Conservation (phyloP, 1,140 invertebrate genomes). For the Mamestra configurata region DNA sequence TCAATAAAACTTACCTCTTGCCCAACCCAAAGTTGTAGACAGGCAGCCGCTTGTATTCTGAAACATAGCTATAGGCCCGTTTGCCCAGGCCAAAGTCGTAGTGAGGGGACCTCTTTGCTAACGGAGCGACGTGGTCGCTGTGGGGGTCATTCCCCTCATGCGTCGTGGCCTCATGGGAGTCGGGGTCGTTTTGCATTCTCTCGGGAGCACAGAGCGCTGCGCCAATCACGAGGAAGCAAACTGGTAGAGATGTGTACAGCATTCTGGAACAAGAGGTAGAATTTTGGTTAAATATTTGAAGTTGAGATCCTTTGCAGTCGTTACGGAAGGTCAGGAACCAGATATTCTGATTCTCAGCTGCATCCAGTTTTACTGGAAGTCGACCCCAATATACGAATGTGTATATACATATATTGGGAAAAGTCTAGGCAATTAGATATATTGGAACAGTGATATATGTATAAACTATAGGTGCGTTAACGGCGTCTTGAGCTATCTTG, state of each 20-base stretch:
- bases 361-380: too few species aligned
- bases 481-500: too few species aligned
- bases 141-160: conserved; percentile 45
- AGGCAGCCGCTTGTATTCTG: conserved; percentile 90
- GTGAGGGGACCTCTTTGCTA: conserved; percentile 82
- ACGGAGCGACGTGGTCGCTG: conserved; percentile 58
- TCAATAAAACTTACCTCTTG: conserved; percentile 81
- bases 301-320: too few species aligned
- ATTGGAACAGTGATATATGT: too few species aligned
- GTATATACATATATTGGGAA: too few species aligned
- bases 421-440: too few species aligned
- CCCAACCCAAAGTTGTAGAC: conserved; percentile 91
- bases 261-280: conserved; percentile 66
- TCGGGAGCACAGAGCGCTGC: conserved; percentile 73
- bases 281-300: not conserved
- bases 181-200: conserved; percentile 59
- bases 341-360: too few species aligned
- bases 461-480: too few species aligned
- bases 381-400: too few species aligned
- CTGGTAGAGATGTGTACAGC: conserved; percentile 68
- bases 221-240: conserved; percentile 71
- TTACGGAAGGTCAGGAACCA: too few species aligned
- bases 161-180: conserved; percentile 53
- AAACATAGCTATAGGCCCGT: conserved; percentile 90
- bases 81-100: conserved; percentile 88